Percentiles rank a stretch among this genome's conserved stretches.
These are phyloP conservation scores for Benthochromis sp. DNA, from an alignment of 2,113 vertebrate species.

Conservation along the genomic window DNA sequence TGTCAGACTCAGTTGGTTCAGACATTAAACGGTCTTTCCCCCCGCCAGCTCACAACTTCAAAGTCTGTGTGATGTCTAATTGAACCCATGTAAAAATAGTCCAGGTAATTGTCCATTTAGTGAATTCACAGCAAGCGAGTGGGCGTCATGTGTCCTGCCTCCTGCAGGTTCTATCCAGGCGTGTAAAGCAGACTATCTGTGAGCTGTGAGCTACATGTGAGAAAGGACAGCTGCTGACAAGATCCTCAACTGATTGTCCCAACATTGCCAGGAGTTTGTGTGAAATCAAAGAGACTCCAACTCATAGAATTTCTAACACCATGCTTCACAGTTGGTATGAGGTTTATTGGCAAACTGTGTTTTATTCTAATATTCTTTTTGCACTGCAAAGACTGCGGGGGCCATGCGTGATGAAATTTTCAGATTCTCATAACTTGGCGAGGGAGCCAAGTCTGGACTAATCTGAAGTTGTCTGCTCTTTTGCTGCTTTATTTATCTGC, in stretches of 20 bases:
- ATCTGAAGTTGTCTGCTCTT: not conserved
- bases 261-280: not conserved
- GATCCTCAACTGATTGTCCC: not conserved
- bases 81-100: not conserved
- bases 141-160: not conserved
- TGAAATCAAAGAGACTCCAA: not conserved
- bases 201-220: not conserved
- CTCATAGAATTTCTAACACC: not conserved
- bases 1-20: not conserved
- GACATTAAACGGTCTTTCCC: not conserved
- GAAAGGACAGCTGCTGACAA: not conserved
- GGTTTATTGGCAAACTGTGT: not conserved
- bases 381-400: not conserved
- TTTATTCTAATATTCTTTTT: not conserved
- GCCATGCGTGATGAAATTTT: not conserved
- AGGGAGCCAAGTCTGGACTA: not conserved
- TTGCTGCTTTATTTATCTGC: not conserved
- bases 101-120: not conserved
- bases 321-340: not conserved
- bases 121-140: not conserved
- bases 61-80: not conserved
- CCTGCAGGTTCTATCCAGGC: not conserved
- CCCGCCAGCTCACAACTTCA: not conserved
- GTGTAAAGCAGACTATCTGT: not conserved
- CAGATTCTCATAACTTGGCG: not conserved